Conservation (phyloP, 2,113 vertebrate genomes). For the Eulemur macaco region DNA sequence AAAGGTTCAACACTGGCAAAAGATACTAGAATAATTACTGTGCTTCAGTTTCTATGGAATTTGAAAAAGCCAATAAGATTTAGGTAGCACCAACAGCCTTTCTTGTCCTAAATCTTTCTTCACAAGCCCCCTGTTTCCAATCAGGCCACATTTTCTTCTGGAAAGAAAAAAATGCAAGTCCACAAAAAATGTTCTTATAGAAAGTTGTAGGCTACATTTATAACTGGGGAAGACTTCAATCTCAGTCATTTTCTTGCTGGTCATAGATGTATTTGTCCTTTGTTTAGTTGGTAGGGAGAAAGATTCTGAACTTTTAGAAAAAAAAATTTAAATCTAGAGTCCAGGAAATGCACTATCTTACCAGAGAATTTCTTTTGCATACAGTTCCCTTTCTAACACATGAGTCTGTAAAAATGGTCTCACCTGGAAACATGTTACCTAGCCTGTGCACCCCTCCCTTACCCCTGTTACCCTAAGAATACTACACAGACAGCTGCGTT, state of each 20-base stretch:
- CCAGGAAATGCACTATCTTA: neutral
- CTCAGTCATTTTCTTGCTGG: neutral
- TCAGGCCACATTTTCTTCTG: neutral
- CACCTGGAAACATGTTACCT: neutral
- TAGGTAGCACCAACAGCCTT: neutral
- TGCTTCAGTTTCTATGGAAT: neutral
- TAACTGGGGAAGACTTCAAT: neutral
- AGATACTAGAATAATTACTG: conserved; percentile 25
- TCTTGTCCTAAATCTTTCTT: neutral
- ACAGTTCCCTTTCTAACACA: neutral
- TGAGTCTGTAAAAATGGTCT: neutral
- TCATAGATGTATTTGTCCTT: neutral
- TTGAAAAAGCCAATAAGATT: neutral
- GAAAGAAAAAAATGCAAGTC: neutral
- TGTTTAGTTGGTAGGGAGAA: neutral
- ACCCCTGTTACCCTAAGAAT: neutral
- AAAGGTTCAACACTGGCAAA: conserved; percentile 6
- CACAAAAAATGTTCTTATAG: neutral
- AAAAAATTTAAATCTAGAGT: conserved; percentile 25
- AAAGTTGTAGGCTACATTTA: neutral
- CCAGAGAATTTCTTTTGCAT: neutral
- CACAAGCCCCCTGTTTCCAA: neutral
- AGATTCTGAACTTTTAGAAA: neutral
- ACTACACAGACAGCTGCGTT: neutral
- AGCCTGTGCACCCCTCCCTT: neutral